These are phyloP conservation scores for Drosophila meridionalis DNA, from an alignment of 2,888 invertebrate genomes.

Conservation along the genomic window DNA sequence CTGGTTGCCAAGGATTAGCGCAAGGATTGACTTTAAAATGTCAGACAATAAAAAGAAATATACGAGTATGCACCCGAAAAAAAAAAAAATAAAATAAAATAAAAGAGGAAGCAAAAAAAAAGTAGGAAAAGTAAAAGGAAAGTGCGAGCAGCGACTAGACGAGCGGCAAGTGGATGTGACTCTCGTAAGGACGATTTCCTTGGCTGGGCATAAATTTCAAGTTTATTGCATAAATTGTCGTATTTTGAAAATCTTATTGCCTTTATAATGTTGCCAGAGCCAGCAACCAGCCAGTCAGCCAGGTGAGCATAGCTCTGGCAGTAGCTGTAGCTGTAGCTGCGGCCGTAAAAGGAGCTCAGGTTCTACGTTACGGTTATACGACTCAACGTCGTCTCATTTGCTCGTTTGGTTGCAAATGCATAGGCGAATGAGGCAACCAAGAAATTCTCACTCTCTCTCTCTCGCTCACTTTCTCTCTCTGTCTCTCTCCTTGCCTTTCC, in stretches of 20 bases:
- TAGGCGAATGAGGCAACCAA: slow-evolving; percentile 44
- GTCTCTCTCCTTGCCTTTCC: slow-evolving; percentile 13
- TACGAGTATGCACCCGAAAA: slow-evolving; percentile 39
- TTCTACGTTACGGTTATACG: slow-evolving; percentile 17
- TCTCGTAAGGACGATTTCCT: slow-evolving; percentile 11
- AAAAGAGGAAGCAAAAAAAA: background rate
- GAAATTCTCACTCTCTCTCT: slow-evolving; percentile 5
- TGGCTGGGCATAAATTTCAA: slow-evolving; percentile 75
- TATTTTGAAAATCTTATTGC: slow-evolving; percentile 82
- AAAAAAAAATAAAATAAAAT: background rate
- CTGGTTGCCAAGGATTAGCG: slow-evolving; percentile 68
- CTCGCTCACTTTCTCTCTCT: background rate
- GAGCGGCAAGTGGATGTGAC: slow-evolving; percentile 30
- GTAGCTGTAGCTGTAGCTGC: slow-evolving; percentile 7
- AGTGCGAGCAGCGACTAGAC: slow-evolving; percentile 38
- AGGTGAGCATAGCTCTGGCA: background rate
- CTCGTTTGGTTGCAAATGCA: slow-evolving; percentile 63
- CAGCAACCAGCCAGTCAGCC: slow-evolving; percentile 20
- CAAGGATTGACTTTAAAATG: slow-evolving; percentile 75
- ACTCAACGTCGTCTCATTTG: slow-evolving; percentile 64
- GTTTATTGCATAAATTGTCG: slow-evolving; percentile 82
- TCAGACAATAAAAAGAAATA: slow-evolving; percentile 57
- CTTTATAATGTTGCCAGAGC: slow-evolving; percentile 72
- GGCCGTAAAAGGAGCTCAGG: slow-evolving; percentile 24
- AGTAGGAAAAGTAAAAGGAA: slow-evolving; percentile 30